These are phyloP conservation scores for Magallana angulata DNA, from an alignment of 1,140 invertebrate genomes.

Conservation along the genomic window DNA sequence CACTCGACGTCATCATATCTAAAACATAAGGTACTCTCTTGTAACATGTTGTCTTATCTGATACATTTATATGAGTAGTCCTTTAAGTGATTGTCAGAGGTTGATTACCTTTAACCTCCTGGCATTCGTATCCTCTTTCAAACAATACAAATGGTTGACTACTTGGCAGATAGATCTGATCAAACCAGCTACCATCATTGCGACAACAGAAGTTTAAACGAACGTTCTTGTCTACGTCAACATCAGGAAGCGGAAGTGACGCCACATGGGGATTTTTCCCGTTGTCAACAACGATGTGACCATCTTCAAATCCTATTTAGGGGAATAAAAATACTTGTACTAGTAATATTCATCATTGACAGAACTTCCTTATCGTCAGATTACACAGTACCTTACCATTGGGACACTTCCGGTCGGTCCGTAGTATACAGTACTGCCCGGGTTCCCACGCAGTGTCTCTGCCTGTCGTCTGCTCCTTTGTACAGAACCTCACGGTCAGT, in stretches of 20 bases:
- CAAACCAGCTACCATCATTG: conserved; percentile 44
- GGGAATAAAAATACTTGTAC: no score
- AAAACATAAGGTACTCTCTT: background rate
- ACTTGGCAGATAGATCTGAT: conserved; percentile 36
- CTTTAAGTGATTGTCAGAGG: background rate
- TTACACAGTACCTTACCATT: conserved; percentile 21
- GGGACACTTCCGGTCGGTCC: conserved; percentile 21
- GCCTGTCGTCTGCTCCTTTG: conserved; percentile 1
- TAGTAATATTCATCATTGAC: no score
- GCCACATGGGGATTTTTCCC: background rate
- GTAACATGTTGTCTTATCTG: background rate
- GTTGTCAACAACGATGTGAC: conserved; percentile 39
- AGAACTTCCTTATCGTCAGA: no score
- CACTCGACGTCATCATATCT: conserved; percentile 48
- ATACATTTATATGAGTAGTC: background rate
- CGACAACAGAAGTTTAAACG: conserved; percentile 45
- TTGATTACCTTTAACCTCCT: conserved; percentile 43
- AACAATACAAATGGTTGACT: conserved; percentile 47
- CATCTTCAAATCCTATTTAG: conserved; percentile 42
- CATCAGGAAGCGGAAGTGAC: background rate
- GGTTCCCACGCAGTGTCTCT: conserved; percentile 23
- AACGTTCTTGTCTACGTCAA: background rate
- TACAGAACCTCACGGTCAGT: conserved; percentile 35
- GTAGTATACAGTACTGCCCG: conserved; percentile 51
- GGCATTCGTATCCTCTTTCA: conserved; percentile 43